phyloP scores from a whole-genome alignment of 1,140 invertebrate species.

The Macrotrachela quadricornifera region DNA sequence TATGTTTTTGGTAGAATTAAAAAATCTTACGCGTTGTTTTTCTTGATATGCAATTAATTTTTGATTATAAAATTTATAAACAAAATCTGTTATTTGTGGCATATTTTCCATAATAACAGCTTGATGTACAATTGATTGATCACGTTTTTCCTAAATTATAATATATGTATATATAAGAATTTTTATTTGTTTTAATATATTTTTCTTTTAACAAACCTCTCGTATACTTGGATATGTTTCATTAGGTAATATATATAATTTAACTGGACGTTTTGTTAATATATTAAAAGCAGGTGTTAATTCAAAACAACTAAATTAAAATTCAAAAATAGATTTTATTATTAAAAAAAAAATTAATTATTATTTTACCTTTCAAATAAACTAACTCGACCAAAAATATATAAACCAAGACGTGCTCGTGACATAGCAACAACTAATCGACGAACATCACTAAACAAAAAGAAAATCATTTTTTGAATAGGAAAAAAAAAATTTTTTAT shows the following conservation, averaged over 20 bases:
- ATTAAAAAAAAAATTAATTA: background rate
- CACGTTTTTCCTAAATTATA: too few relatives aligned
- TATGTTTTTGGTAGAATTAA: too few relatives aligned
- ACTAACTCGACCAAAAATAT: slow-evolving; percentile 72
- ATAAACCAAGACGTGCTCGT: slow-evolving; percentile 80
- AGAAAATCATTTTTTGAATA: background rate
- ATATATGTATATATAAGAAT: too few relatives aligned
- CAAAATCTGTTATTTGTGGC: slow-evolving; percentile 7
- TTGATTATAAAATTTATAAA: slow-evolving; percentile 7
- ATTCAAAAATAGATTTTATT: background rate
- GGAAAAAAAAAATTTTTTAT: background rate
- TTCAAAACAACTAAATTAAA: background rate
- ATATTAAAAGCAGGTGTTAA: slow-evolving; percentile 1
- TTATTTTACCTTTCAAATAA: slow-evolving; percentile 92
- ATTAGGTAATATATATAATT: background rate
- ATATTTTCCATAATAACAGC: background rate
- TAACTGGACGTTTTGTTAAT: background rate
- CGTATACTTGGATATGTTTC: background rate
- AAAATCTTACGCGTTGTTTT: background rate
- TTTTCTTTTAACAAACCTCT: background rate
- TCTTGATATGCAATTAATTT: slow-evolving; percentile 1
- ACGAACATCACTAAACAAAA: slow-evolving; percentile 53
- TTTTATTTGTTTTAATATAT: too few relatives aligned
- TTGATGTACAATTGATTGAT: too few relatives aligned
- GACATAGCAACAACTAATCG: slow-evolving; percentile 93